Evolutionary conservation across 1,140 invertebrate species (phyloP).

Genomic region (Apolygus lucorum): DNA sequence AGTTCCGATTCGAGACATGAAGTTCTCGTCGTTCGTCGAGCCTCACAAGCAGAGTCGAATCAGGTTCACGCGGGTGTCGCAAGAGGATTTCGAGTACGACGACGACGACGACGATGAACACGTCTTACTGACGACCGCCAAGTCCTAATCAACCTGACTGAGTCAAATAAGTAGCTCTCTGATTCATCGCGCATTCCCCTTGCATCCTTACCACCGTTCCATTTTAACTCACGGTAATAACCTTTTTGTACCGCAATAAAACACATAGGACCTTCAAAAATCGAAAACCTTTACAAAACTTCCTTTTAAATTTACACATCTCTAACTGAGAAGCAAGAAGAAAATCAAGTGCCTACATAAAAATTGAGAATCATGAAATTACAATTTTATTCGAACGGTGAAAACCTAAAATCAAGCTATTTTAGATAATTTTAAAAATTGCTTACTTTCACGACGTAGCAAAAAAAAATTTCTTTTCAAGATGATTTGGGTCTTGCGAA

Average conservation of each 20-base stretch:
- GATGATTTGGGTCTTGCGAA: too few relatives aligned
- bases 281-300: too few relatives aligned
- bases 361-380: constrained; percentile 11
- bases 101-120: constrained; percentile 22
- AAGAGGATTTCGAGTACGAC: constrained; percentile 10
- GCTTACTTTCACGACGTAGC: not conserved
- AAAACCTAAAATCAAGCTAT: not conserved
- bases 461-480: too few relatives aligned
- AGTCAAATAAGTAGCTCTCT: too few relatives aligned
- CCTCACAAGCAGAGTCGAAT: constrained; percentile 19
- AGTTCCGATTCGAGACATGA: constrained; percentile 23
- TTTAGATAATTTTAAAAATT: not conserved
- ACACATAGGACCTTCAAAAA: too few relatives aligned
- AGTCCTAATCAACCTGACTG: constrained; percentile 13
- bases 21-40: constrained; percentile 20
- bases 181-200: too few relatives aligned
- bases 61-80: not conserved
- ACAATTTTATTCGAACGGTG: too few relatives aligned
- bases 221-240: too few relatives aligned
- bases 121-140: constrained; percentile 13
- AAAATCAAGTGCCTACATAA: constrained; percentile 3
- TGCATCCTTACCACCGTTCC: too few relatives aligned
- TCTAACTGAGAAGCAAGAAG: too few relatives aligned
- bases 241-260: too few relatives aligned
- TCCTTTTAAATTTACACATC: too few relatives aligned